Evolutionary conservation across 2,888 invertebrate genomes (phyloP).

Genomic region (Hydropsyche betteni): DNA sequence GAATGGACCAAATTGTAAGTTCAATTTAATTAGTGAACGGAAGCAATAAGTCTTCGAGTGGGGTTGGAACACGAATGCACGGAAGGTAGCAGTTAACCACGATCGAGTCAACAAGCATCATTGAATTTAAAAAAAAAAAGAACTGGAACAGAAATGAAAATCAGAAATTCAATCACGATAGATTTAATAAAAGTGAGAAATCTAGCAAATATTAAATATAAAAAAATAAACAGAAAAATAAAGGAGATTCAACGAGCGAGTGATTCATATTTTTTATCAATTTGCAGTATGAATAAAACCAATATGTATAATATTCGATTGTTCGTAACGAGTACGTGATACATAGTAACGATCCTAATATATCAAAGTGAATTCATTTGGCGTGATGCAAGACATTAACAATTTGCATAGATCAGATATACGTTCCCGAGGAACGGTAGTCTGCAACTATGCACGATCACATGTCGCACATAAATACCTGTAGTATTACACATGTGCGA

Average conservation of each 20-base stretch:
- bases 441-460: no score
- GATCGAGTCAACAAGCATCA: not conserved
- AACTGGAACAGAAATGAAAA: not conserved
- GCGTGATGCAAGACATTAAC: slow-evolving; percentile 25
- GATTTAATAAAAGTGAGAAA: not conserved
- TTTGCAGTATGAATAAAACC: no score
- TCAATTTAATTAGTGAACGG: slow-evolving; percentile 50
- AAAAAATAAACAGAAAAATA: not conserved
- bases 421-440: not conserved
- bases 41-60: slow-evolving; percentile 44
- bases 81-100: not conserved
- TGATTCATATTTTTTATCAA: no score
- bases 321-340: not conserved
- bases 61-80: not conserved
- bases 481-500: no score
- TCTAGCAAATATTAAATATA: not conserved
- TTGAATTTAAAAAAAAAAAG: no score
- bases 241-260: no score
- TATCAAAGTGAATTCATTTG: slow-evolving; percentile 23
- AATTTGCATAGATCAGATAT: slow-evolving; percentile 25
- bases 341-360: not conserved
- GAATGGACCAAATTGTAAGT: slow-evolving; percentile 45
- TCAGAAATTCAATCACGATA: not conserved
- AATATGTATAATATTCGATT: no score
- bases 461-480: no score